Percentiles rank a stretch among this genome's conserved stretches.
phyloP scores from a whole-genome alignment of 1,140 invertebrate species.

The Dendrolimus kikuchii region DNA sequence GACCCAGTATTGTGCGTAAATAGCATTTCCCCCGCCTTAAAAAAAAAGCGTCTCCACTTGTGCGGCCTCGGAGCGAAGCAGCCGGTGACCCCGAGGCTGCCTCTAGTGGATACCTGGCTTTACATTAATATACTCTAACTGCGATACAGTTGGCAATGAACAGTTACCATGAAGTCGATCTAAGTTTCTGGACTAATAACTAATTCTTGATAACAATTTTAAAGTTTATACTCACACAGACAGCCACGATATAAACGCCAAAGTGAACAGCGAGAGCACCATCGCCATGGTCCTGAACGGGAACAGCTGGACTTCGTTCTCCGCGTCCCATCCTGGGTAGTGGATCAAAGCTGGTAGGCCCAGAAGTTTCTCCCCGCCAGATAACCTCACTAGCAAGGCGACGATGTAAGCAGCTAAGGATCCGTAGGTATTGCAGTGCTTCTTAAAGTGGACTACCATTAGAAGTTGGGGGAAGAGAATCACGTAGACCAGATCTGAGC shows the following conservation, averaged over 20 bases:
- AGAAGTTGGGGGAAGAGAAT: constrained; percentile 98
- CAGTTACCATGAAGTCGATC: too few relatives aligned
- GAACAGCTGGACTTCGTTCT: constrained; percentile 82
- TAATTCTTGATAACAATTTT: too few relatives aligned
- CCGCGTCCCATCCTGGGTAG: constrained; percentile 89
- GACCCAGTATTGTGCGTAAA: too few relatives aligned
- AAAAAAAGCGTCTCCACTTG: too few relatives aligned
- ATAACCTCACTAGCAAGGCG: constrained; percentile 88
- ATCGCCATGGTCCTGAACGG: constrained; percentile 94
- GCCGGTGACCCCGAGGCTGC: too few relatives aligned
- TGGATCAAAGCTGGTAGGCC: constrained; percentile 87
- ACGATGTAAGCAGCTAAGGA: constrained; percentile 92
- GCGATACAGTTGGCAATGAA: too few relatives aligned
- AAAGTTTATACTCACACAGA: constrained; percentile 79
- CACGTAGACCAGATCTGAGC: constrained; percentile 97
- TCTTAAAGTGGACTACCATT: constrained; percentile 96
- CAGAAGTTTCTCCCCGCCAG: constrained; percentile 89
- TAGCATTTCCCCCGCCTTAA: too few relatives aligned
- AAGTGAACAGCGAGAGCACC: constrained; percentile 84
- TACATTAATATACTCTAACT: too few relatives aligned
- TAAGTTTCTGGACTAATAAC: too few relatives aligned
- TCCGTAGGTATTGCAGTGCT: constrained; percentile 96
- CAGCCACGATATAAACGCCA: constrained; percentile 84
- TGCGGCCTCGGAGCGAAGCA: too few relatives aligned
- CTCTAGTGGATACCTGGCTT: too few relatives aligned